A percentile compares a stretch with the other conserved stretches of the same genome.
Evolutionary conservation across 2,888 invertebrate species (phyloP).

Genomic region (Erynnis tages): DNA sequence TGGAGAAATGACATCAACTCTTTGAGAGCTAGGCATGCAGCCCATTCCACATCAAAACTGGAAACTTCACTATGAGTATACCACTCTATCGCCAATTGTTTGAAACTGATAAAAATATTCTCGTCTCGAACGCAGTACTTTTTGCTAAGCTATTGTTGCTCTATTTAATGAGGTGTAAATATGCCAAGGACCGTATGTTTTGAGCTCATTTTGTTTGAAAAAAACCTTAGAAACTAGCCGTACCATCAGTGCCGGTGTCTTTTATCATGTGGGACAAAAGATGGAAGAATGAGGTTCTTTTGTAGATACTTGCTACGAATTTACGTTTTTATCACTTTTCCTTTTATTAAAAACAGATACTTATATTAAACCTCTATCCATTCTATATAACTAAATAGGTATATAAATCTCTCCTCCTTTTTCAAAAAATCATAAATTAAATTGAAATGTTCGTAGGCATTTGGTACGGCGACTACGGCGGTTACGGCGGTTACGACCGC

Average conservation of each 20-base stretch:
- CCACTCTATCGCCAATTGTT: neutral
- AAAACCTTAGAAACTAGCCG: conserved; percentile 1
- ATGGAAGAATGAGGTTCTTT: neutral
- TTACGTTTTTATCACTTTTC: no score
- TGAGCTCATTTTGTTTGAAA: neutral
- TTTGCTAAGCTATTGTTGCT: no score
- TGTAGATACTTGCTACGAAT: neutral
- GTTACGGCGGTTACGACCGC: no score
- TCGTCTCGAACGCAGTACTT: no score
- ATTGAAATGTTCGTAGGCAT: no score
- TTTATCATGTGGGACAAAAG: neutral
- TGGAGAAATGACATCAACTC: conserved; percentile 42
- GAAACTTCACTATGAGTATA: neutral
- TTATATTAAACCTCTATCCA: no score
- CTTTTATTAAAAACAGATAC: no score
- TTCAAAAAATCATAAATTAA: no score
- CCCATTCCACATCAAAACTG: conserved; percentile 52
- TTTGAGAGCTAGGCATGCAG: conserved; percentile 58
- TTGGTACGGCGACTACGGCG: no score
- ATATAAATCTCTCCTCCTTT: no score
- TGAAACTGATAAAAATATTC: neutral
- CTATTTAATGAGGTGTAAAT: neutral
- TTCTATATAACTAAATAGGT: no score
- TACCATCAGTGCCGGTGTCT: conserved; percentile 20
- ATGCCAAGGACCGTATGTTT: neutral